A percentile compares a stretch with the other conserved stretches of the same genome.
Conservation (phyloP, 2,888 invertebrate genomes). For the Acleris emargana region DNA sequence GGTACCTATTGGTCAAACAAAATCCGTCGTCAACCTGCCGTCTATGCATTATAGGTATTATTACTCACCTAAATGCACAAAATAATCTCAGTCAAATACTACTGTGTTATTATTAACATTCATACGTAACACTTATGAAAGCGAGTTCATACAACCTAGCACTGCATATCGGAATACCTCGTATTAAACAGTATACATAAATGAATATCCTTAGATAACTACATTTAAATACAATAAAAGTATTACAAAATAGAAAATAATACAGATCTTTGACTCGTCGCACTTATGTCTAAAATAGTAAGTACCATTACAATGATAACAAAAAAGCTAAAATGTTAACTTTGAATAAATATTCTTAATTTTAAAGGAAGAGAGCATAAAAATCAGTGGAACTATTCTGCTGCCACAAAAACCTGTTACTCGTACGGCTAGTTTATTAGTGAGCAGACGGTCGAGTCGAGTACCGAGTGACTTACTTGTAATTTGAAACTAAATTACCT, state of each 20-base stretch:
- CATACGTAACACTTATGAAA: slow-evolving; percentile 61
- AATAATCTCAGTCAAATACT: slow-evolving; percentile 79
- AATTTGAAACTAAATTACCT: too few relatives aligned
- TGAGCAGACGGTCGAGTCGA: too few relatives aligned
- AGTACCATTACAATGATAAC: slow-evolving; percentile 75
- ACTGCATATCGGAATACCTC: slow-evolving; percentile 79
- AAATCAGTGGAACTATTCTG: slow-evolving; percentile 44
- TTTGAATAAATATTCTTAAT: slow-evolving; percentile 79
- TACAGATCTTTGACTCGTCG: slow-evolving; percentile 84
- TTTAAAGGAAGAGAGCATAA: slow-evolving; percentile 73
- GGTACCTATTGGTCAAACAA: too few relatives aligned
- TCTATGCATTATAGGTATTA: too few relatives aligned
- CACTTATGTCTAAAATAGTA: slow-evolving; percentile 73
- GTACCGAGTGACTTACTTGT: too few relatives aligned
- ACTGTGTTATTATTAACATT: slow-evolving; percentile 65
- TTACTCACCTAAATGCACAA: slow-evolving; percentile 70
- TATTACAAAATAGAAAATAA: slow-evolving; percentile 83
- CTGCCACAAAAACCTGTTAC: slow-evolving; percentile 16
- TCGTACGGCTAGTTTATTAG: not conserved
- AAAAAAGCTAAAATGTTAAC: slow-evolving; percentile 71
- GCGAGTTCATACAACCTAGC: slow-evolving; percentile 66
- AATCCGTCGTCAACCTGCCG: too few relatives aligned
- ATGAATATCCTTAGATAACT: slow-evolving; percentile 65
- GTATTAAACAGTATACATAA: slow-evolving; percentile 80
- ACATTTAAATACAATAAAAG: slow-evolving; percentile 77